A percentile compares a stretch with the other conserved stretches of the same genome.
These are phyloP conservation scores for Alexandromys fortis DNA, from an alignment of 2,113 vertebrate genomes.

Conservation along the genomic window DNA sequence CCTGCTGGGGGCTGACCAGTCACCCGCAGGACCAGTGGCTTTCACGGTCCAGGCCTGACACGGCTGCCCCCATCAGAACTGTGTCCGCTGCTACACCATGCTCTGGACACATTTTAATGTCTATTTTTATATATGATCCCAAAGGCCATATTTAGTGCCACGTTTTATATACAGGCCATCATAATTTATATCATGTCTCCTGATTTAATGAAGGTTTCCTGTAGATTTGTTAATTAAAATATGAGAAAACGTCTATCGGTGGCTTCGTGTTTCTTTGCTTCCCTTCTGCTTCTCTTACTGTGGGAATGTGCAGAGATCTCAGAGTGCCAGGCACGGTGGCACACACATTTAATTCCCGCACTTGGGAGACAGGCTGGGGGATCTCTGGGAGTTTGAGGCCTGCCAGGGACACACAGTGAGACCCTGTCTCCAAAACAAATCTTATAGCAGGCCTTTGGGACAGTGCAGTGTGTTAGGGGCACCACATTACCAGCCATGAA, in stretches of 20 bases:
- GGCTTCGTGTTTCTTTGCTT: not conserved
- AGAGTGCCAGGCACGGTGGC: not conserved
- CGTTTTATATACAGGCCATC: conserved; percentile 65
- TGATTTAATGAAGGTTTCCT: conserved; percentile 61
- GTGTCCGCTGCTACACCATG: not conserved
- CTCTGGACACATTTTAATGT: conserved; percentile 44
- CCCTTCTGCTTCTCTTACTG: not conserved
- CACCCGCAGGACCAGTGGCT: not conserved
- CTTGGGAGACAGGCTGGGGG: not conserved
- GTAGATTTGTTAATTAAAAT: conserved; percentile 72
- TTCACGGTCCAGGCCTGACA: not conserved
- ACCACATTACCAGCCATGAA: not conserved
- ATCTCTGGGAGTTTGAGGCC: not conserved
- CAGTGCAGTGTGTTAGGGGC: no score
- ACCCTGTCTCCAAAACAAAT: not conserved
- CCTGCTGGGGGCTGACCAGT: not conserved
- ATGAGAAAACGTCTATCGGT: not conserved
- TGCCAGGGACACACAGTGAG: not conserved
- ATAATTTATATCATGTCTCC: conserved; percentile 62
- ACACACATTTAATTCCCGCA: not conserved
- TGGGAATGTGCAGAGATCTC: not conserved
- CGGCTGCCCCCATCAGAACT: accelerated
- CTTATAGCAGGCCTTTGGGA: not conserved
- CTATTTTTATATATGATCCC: conserved; percentile 53
- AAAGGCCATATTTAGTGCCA: conserved; percentile 61